Conservation (phyloP, 2,113 vertebrate species). For the Scopus umbretta region DNA sequence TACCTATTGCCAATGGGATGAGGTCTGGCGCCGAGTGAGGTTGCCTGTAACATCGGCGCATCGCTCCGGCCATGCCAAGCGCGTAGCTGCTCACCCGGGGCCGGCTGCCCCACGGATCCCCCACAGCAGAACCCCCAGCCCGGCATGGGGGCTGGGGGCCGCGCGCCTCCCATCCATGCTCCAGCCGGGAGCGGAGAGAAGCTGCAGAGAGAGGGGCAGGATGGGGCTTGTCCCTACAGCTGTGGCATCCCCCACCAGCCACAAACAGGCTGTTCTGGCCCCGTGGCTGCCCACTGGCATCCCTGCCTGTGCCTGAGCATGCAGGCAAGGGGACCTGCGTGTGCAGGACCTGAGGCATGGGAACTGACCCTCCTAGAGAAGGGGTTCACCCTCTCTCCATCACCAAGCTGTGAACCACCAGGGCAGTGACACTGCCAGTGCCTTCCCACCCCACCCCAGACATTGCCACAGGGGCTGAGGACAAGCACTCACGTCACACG, state of each 20-base stretch:
- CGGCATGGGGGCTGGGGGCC: neutral
- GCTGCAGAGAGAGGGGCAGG: neutral
- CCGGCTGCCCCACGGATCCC: neutral
- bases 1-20: conserved; percentile 49
- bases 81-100: neutral
- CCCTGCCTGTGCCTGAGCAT: neutral
- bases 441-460: neutral
- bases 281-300: rapidly evolving
- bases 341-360: rapidly evolving
- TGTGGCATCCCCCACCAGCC: rapidly evolving
- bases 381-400: neutral
- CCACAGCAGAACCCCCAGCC: neutral
- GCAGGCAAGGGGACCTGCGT: neutral
- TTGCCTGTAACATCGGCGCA: neutral
- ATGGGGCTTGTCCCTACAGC: rapidly evolving
- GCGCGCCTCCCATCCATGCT: neutral
- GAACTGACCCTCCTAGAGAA: neutral
- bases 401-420: neutral
- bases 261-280: too few relatives aligned
- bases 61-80: conserved; percentile 36
- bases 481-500: conserved; percentile 38
- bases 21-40: neutral
- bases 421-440: neutral
- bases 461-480: neutral
- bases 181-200: neutral